These are phyloP conservation scores for Eubucco bourcierii DNA, from an alignment of 2,113 vertebrate genomes.

Conservation along the genomic window DNA sequence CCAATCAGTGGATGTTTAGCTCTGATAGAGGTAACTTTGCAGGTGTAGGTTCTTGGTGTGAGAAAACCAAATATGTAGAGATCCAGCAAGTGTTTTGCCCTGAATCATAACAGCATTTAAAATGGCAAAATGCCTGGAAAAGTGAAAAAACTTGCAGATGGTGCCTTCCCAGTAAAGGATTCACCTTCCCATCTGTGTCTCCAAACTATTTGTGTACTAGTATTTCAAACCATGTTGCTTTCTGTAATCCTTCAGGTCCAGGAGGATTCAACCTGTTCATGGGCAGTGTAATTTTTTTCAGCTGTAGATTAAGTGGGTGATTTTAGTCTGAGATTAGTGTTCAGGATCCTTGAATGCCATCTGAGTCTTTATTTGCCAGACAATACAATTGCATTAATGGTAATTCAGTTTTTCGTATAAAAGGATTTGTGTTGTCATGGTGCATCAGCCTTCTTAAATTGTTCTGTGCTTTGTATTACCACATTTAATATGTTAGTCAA, in stretches of 20 bases:
- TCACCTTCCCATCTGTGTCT: background rate
- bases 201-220: background rate
- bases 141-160: background rate
- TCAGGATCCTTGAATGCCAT: conserved; percentile 18
- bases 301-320: conserved; percentile 22
- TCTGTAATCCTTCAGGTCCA: background rate
- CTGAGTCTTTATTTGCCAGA: conserved; percentile 45
- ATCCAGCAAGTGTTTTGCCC: background rate
- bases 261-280: background rate
- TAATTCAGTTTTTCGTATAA: background rate
- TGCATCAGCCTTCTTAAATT: background rate
- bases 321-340: conserved; percentile 46
- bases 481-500: background rate
- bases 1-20: background rate
- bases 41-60: background rate
- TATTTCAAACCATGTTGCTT: background rate
- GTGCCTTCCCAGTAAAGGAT: background rate
- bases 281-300: conserved; percentile 1
- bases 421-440: background rate
- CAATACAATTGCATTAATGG: conserved; percentile 20
- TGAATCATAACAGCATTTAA: background rate
- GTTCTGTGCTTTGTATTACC: background rate
- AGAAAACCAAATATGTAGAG: background rate
- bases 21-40: background rate
- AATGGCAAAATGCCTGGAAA: background rate